Evolutionary conservation across 1,140 invertebrate species (phyloP).

Genomic region (Leptopilina clavipes): DNA sequence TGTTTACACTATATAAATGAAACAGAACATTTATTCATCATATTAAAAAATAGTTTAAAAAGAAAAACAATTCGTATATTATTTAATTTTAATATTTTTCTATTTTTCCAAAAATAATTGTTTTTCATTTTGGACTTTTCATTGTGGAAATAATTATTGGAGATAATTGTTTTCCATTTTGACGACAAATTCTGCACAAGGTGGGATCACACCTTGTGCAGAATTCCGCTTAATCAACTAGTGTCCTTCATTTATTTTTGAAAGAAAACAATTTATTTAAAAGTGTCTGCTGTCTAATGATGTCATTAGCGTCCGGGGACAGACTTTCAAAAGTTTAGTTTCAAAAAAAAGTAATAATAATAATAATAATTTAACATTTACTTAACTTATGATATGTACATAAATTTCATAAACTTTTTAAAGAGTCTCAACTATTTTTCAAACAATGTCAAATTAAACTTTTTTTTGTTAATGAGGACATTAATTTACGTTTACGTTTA

Average conservation of each 20-base stretch:
- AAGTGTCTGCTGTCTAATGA: constrained; percentile 5
- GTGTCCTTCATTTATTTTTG: constrained; percentile 3
- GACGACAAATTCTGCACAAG: too few species aligned
- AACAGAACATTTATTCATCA: too few species aligned
- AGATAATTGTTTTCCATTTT: neutral
- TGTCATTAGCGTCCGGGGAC: constrained; percentile 9
- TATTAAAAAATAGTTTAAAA: too few species aligned
- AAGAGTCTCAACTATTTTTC: neutral
- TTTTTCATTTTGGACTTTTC: too few species aligned
- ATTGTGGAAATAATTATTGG: neutral
- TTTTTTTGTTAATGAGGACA: neutral
- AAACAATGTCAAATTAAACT: neutral
- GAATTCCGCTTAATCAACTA: neutral
- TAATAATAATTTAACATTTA: neutral
- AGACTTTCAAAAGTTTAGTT: neutral
- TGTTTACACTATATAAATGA: too few species aligned
- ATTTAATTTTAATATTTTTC: too few species aligned
- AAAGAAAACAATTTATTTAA: constrained; percentile 9
- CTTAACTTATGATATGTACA: neutral
- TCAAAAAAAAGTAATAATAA: neutral
- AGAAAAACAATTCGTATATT: too few species aligned
- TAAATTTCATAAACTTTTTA: neutral
- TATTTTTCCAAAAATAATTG: too few species aligned
- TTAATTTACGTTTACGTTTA: too few species aligned
- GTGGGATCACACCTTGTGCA: neutral